Evolutionary conservation across 2,113 vertebrate genomes (phyloP), one percentile per base, ranked within the genome.

Genomic region (Scomber colias): DNA sequence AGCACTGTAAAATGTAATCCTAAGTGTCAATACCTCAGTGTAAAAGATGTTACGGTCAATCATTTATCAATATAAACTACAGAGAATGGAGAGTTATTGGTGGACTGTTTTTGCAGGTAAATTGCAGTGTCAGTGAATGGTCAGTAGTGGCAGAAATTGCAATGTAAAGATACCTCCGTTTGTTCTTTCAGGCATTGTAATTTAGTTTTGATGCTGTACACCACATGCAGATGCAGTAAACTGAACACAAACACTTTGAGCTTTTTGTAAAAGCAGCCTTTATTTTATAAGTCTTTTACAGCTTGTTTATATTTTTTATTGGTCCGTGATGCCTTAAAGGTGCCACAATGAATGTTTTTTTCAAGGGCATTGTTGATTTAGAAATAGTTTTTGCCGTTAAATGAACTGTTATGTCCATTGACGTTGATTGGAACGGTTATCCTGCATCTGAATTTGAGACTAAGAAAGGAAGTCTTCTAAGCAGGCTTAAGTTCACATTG

Each of bases 401-500:
- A 19, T 21, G 3, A 31, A 31, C 21, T 54, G 49, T 48, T 7
- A 40, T 35, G 6, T 70, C 35, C 13, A 9, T 56, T n/a, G 40
- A 16, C 2, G 49, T 35, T 4, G 14, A 12, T 48, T 51, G 24
- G 44, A 48, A 44, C 17, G 0, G 13, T 59, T 1, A 14, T 17
- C 71, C 24, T 27, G 3, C 11, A n/a, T 35, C n/a, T 62, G 15
- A 27, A 1, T 27, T 13, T 54, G 24, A 40, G 15, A 5, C 44
- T 46, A 10, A 5, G 9, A 60, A 12, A 3, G 59, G 35, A 46
- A 35, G 14, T 8, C 48, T 60, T 55, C 54, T 24, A 35, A 67
- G 51, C 44, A 67, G 59, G n/a, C 40, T 55, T 2, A 46, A 54
- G 24, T 85, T 77, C 11, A 53, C 17, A 45, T 46, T 53, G 40